Conservation (phyloP, 2,113 vertebrate genomes). For the Triplophysa siluroides region DNA sequence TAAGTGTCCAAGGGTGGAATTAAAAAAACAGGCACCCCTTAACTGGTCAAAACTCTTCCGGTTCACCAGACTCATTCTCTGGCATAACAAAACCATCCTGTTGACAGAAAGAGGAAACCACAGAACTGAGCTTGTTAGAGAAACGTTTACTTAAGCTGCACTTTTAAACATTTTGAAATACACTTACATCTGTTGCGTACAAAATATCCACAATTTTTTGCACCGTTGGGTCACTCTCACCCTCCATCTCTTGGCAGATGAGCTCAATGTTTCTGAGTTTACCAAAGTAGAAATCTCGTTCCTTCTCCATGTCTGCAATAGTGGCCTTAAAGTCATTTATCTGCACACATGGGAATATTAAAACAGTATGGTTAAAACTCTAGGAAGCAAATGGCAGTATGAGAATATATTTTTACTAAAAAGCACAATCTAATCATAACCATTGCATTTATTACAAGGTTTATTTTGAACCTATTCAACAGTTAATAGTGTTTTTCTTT, state of each 20-base stretch:
- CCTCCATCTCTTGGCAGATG: constrained; percentile 97
- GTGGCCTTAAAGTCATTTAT: constrained; percentile 87
- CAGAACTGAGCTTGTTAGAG: background rate
- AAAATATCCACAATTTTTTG: constrained; percentile 95
- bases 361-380: background rate
- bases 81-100: constrained; percentile 88
- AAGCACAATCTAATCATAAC: background rate
- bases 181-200: constrained; percentile 76
- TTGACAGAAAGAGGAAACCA: background rate
- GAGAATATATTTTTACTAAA: background rate
- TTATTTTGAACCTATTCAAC: too few species aligned
- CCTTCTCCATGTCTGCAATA: constrained; percentile 95
- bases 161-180: background rate
- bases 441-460: background rate
- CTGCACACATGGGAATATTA: constrained; percentile 64
- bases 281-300: constrained; percentile 98
- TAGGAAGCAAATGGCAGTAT: background rate
- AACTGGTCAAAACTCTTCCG: constrained; percentile 82
- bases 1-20: constrained; percentile 35
- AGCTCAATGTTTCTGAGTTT: constrained; percentile 97
- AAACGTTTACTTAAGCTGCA: background rate
- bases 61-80: constrained; percentile 80
- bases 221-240: constrained; percentile 89
- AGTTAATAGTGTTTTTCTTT: background rate
- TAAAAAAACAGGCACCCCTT: background rate